Evolutionary conservation across 2,888 invertebrate species (phyloP), one percentile per base, ranked within the genome.

Genomic region (Scelioninae gen. 2): DNA sequence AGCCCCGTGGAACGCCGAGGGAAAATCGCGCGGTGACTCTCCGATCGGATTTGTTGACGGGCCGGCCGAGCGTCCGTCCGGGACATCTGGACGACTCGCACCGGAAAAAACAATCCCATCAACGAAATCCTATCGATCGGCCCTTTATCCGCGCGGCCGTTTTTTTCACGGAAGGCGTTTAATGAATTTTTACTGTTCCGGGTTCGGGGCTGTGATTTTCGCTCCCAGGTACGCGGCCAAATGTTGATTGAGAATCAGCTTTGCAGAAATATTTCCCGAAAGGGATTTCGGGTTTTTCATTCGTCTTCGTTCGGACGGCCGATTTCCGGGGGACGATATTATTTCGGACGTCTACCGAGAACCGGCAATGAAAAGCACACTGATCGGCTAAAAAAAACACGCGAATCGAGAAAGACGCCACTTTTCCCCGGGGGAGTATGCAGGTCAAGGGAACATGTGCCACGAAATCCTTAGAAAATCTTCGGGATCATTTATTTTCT

Each of bases 31-130:
- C 43, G 28, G 43, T 45, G 70, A 70, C 61, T 71, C 71, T 71
- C 46, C 74, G 55, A 74, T 71, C 71, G 63, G 31, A 58, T 53
- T 74, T 71, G 67, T 71, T 55, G 63, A 28, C 61, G 31, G 48
- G 18, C 15, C 31, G 48, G 18, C 15, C 65, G 37, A 61, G 13
- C 35, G 58, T 64, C 48, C 35, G 58, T 64, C 48, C 58, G 46
- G 58, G 73, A 72, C 75, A 75, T 72, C 75, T 75, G 75, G 72
- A 37, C 57, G 45, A 52, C 43, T 75, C 75, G 25, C 75, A 75
- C 72, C 28, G 72, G 61, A 72, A 73, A 73, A 69, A 73, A 73
- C 69, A 75, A 75, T 75, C 69, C 75, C 68, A 75, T 75, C 73
- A 73, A 60, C 75, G 69, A 73, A 75, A 75, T 75, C 75, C 75